Evolutionary conservation across 2,113 vertebrate species (phyloP).

Genomic region (Chaetorhynchus papuensis): DNA sequence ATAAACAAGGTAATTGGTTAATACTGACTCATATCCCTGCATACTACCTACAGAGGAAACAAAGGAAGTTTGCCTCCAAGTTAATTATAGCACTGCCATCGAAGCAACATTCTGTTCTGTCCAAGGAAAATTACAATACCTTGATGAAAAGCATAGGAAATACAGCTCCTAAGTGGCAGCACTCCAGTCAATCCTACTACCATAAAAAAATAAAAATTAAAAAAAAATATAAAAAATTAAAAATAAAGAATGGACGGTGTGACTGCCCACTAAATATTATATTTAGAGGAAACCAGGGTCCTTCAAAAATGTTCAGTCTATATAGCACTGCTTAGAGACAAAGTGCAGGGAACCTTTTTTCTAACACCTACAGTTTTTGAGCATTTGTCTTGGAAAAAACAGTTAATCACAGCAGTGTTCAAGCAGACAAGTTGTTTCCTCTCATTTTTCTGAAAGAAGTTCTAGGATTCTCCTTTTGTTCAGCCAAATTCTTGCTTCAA

Average conservation of each 20-base stretch:
- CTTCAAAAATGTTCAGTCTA: neutral
- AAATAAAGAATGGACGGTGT: neutral
- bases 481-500: neutral
- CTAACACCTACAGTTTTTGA: neutral
- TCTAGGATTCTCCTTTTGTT: neutral
- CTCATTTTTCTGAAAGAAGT: neutral
- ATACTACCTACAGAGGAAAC: neutral
- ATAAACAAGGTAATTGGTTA: neutral
- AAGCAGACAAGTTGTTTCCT: neutral
- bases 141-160: neutral
- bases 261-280: neutral
- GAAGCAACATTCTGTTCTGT: constrained; percentile 13
- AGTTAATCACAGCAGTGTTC: neutral
- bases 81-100: constrained; percentile 18
- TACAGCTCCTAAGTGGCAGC: neutral
- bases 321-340: neutral
- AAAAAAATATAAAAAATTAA: neutral
- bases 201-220: neutral
- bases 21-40: constrained; percentile 35
- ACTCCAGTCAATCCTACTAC: neutral
- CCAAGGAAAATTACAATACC: neutral
- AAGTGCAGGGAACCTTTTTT: neutral
- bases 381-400: neutral
- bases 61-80: constrained; percentile 11
- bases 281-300: neutral